These are phyloP conservation scores for Clunio marinus DNA, from an alignment of 2,888 invertebrate genomes.

Conservation along the genomic window DNA sequence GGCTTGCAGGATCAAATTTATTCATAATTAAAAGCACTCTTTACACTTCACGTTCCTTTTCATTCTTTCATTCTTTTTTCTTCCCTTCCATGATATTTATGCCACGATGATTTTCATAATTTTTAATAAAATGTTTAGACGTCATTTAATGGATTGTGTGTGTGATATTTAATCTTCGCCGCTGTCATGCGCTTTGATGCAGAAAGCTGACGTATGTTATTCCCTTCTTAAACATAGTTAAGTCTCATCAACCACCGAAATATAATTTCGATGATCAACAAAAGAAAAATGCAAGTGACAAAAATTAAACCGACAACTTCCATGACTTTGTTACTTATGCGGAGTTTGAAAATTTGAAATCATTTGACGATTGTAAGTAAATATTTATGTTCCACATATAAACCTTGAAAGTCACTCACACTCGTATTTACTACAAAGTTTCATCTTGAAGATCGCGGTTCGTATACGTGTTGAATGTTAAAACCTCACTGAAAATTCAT, in stretches of 20 bases:
- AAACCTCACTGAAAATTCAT: too few species aligned
- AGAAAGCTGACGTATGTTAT: neutral
- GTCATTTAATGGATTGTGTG: neutral
- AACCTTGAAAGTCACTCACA: too few species aligned
- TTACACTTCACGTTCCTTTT: neutral
- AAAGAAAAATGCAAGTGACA: neutral
- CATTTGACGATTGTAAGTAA: too few species aligned
- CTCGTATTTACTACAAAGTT: too few species aligned
- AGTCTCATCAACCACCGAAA: neutral
- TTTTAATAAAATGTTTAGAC: neutral
- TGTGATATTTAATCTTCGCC: neutral
- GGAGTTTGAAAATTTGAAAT: too few species aligned
- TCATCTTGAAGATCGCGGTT: too few species aligned
- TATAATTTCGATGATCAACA: neutral
- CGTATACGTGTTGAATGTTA: too few species aligned
- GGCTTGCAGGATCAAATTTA: neutral
- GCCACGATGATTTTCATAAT: neutral
- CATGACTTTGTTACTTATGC: too few species aligned
- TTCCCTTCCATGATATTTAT: too few species aligned
- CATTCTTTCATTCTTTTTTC: too few species aligned
- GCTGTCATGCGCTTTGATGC: neutral
- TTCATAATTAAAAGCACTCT: slow-evolving; percentile 18
- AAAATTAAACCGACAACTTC: neutral
- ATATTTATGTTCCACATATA: too few species aligned
- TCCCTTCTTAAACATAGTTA: neutral